Conservation (phyloP, 2,888 invertebrate species). For the Ectemnius continuus region DNA sequence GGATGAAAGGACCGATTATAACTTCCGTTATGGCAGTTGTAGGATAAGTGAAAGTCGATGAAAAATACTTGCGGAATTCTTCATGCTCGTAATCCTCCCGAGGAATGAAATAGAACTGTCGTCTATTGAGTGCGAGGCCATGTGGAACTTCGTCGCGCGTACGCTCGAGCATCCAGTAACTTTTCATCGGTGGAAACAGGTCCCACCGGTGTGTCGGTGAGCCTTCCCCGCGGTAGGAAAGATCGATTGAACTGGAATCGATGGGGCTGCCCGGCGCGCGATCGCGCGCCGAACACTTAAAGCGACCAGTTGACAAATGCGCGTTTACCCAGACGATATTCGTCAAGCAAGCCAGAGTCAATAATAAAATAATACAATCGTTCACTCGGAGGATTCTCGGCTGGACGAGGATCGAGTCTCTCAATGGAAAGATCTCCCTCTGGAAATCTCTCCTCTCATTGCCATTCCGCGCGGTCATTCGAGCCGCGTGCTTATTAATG, state of each 20-base stretch:
- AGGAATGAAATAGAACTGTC: too few species aligned
- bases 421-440: conserved; percentile 3
- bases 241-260: conserved; percentile 56
- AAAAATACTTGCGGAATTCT: too few species aligned
- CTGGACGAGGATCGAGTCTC: background rate
- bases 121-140: too few species aligned
- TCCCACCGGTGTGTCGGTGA: conserved; percentile 50
- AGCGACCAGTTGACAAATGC: conserved; percentile 9
- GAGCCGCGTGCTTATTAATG: conserved; percentile 30
- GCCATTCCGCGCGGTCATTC: conserved; percentile 2
- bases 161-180: conserved; percentile 52
- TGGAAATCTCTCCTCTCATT: background rate
- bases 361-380: background rate
- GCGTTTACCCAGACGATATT: conserved; percentile 5
- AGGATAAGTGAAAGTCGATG: too few species aligned
- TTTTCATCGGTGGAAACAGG: conserved; percentile 59
- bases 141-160: conserved; percentile 30
- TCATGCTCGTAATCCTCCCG: too few species aligned
- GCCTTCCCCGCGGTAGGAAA: conserved; percentile 20
- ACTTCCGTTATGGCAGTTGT: too few species aligned
- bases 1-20: too few species aligned
- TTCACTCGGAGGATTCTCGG: background rate
- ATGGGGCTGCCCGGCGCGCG: conserved; percentile 31
- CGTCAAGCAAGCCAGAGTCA: background rate
- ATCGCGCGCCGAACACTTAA: conserved; percentile 20